phyloP scores from a whole-genome alignment of 1,140 invertebrate genomes.

The Parapsyche elsis region DNA sequence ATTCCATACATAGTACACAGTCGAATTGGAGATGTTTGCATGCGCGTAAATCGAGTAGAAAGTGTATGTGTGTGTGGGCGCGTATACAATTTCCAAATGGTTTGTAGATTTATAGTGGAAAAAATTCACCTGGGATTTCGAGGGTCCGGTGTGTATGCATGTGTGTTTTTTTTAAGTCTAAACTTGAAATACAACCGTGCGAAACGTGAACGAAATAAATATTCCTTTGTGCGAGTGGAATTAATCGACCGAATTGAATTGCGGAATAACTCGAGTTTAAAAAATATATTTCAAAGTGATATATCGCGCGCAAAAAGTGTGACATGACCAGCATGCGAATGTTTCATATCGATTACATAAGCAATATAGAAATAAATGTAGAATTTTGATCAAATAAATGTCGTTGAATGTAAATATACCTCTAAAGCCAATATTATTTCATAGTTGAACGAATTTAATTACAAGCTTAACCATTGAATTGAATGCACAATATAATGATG shows the following conservation, averaged over 20 bases:
- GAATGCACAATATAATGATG: too few species aligned
- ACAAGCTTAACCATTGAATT: too few species aligned
- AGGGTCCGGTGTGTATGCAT: neutral
- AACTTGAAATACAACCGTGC: neutral
- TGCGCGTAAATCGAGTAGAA: conserved; percentile 8
- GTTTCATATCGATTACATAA: too few species aligned
- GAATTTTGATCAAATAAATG: too few species aligned
- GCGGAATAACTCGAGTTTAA: neutral
- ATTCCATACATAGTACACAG: neutral
- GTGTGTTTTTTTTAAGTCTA: neutral
- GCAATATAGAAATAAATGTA: too few species aligned
- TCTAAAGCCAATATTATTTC: too few species aligned
- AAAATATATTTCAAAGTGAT: too few species aligned
- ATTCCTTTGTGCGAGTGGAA: conserved; percentile 2
- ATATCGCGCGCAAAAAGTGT: too few species aligned
- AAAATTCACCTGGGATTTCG: conserved; percentile 20
- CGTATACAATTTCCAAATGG: neutral
- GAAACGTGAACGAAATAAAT: conserved; percentile 17
- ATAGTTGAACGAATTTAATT: too few species aligned
- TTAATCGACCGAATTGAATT: conserved; percentile 10
- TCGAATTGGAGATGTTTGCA: neutral
- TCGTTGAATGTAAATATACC: too few species aligned
- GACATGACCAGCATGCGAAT: neutral
- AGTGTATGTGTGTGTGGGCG: neutral
- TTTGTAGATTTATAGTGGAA: neutral